Evolutionary conservation across 2,797 vertebrate species (phyloP).

Genomic region (Sciurus vulgaris): DNA sequence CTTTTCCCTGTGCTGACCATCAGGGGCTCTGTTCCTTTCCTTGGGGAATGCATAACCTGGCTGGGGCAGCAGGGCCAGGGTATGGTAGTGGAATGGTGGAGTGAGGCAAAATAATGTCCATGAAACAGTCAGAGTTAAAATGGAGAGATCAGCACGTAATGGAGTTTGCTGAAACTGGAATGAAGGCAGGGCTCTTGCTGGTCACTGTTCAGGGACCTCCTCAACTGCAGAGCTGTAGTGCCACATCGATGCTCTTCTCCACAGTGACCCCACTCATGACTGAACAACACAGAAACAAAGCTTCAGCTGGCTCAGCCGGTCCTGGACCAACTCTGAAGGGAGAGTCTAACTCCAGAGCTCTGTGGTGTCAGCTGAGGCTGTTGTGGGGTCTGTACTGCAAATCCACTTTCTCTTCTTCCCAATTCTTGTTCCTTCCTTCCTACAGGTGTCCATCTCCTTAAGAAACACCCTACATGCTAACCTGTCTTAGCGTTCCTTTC

Average conservation of each 20-base stretch:
- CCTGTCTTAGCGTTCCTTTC: not conserved
- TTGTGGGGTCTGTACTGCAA: not conserved
- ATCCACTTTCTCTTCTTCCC: not conserved
- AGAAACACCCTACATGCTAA: not conserved
- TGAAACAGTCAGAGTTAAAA: not conserved
- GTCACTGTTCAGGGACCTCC: not conserved
- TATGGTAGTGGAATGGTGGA: not conserved
- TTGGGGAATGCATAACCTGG: too few species aligned
- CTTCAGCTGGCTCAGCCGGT: not conserved
- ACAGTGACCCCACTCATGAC: not conserved
- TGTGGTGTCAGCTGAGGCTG: not conserved
- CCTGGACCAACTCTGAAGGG: not conserved
- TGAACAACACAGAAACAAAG: constrained; percentile 1
- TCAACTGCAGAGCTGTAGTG: not conserved
- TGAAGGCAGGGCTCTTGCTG: not conserved
- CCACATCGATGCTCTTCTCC: not conserved
- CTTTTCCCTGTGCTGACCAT: not conserved
- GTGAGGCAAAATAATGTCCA: not conserved
- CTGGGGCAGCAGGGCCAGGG: too few species aligned
- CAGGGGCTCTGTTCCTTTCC: not conserved
- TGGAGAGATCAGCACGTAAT: not conserved
- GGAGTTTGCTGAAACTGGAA: not conserved
- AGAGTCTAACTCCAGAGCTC: not conserved
- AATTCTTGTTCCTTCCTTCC: not conserved
- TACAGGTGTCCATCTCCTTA: not conserved